Evolutionary conservation across 2,888 invertebrate species (phyloP).

Genomic region (Folsomia candida): DNA sequence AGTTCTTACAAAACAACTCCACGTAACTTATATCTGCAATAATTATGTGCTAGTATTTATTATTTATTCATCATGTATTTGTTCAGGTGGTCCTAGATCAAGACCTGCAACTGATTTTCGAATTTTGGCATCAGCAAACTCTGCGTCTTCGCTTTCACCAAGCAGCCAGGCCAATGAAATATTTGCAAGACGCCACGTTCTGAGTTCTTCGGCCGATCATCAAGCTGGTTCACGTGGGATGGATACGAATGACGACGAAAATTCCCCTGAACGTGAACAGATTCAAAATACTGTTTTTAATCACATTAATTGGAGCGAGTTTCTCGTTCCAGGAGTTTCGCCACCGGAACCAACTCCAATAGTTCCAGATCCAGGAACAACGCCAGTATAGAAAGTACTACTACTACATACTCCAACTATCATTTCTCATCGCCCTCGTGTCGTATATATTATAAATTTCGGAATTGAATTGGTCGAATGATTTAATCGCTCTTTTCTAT

Average conservation of each 20-base stretch:
- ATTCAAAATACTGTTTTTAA: conserved; percentile 44
- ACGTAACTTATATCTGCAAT: no score
- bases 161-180: conserved; percentile 12
- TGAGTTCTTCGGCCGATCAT: conserved; percentile 16
- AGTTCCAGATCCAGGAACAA: conserved; percentile 32
- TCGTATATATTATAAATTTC: no score
- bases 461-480: no score
- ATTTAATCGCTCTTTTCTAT: no score
- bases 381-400: no score
- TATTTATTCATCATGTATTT: no score
- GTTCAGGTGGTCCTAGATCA: no score
- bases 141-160: conserved; percentile 8
- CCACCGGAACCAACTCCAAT: conserved; percentile 45
- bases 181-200: no score
- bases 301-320: conserved; percentile 50
- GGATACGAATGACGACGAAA: neutral
- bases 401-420: no score
- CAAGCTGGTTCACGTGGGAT: neutral
- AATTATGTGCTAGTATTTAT: no score
- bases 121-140: neutral
- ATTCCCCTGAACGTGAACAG: conserved; percentile 10
- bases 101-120: neutral
- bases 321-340: conserved; percentile 43
- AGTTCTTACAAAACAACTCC: no score
- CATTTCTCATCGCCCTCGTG: no score